Percentiles rank a stretch among this genome's conserved stretches.
These are phyloP conservation scores for Talpa occidentalis DNA, from an alignment of 2,113 vertebrate species.

Conservation along the genomic window DNA sequence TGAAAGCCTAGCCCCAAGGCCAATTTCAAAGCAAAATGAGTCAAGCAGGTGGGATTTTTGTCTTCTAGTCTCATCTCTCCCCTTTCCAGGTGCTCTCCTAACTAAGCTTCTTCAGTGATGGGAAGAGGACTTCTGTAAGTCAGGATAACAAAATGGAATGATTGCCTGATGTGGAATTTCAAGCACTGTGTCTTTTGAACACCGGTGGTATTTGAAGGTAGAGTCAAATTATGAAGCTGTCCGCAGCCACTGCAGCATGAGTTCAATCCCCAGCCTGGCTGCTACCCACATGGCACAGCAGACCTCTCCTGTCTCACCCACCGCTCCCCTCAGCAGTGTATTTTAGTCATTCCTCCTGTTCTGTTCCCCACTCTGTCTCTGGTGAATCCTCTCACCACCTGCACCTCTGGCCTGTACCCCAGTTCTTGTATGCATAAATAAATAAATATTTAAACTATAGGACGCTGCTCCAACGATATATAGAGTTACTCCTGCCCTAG, in stretches of 20 bases:
- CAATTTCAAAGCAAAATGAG: neutral
- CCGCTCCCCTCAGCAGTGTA: too few relatives aligned
- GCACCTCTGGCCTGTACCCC: too few relatives aligned
- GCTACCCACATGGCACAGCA: too few relatives aligned
- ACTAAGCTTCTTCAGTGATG: neutral
- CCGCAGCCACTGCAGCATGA: too few relatives aligned
- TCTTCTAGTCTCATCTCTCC: neutral
- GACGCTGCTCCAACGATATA: accelerated
- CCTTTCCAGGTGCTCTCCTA: neutral
- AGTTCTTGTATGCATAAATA: too few relatives aligned
- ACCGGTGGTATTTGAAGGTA: neutral
- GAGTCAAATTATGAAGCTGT: neutral
- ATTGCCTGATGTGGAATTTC: neutral
- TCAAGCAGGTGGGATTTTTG: too few relatives aligned
- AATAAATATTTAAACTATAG: neutral
- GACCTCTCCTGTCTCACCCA: too few relatives aligned
- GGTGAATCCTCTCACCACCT: too few relatives aligned
- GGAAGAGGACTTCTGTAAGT: neutral
- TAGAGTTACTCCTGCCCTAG: neutral
- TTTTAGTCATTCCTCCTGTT: too few relatives aligned
- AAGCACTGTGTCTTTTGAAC: neutral
- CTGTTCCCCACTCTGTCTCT: too few relatives aligned
- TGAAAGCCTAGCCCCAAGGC: neutral
- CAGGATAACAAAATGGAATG: accelerated
- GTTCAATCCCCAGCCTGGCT: too few relatives aligned